phyloP scores from a whole-genome alignment of 2,113 vertebrate genomes.

The Anolis carolinensis region DNA sequence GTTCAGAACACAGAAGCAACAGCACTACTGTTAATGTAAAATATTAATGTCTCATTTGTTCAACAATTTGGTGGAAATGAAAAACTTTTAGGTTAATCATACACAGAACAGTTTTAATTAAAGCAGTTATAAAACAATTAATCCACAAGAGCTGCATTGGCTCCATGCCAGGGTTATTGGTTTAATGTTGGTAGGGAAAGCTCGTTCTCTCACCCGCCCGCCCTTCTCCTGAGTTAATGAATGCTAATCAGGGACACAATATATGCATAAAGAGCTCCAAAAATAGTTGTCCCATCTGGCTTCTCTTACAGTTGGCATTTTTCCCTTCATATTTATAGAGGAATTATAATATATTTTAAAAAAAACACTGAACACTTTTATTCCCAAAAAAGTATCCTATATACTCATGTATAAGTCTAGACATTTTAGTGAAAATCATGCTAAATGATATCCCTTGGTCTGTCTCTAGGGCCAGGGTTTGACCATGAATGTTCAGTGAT shows the following conservation, averaged over 20 bases:
- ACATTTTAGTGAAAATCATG: too few relatives aligned
- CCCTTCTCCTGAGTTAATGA: constrained; percentile 79
- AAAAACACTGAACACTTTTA: constrained; percentile 69
- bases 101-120: constrained; percentile 86
- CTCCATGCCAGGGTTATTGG: constrained; percentile 79
- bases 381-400: constrained; percentile 61
- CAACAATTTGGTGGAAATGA: constrained; percentile 83
- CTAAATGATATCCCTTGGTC: too few relatives aligned
- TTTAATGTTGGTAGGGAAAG: constrained; percentile 81
- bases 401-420: too few relatives aligned
- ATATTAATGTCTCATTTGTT: constrained; percentile 88
- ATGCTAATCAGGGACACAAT: constrained; percentile 84
- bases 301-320: constrained; percentile 78
- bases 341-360: constrained; percentile 52
- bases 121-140: constrained; percentile 87
- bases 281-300: constrained; percentile 82
- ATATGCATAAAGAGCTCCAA: constrained; percentile 78
- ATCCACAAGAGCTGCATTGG: constrained; percentile 79
- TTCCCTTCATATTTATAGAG: constrained; percentile 78
- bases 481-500: too few relatives aligned
- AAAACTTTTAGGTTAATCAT: constrained; percentile 87
- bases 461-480: too few relatives aligned
- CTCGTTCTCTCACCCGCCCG: constrained; percentile 72
- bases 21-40: constrained; percentile 76
- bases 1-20: constrained; percentile 55